Evolutionary conservation across 2,113 vertebrate genomes (phyloP).

Genomic region (Macroglossus sobrinus): DNA sequence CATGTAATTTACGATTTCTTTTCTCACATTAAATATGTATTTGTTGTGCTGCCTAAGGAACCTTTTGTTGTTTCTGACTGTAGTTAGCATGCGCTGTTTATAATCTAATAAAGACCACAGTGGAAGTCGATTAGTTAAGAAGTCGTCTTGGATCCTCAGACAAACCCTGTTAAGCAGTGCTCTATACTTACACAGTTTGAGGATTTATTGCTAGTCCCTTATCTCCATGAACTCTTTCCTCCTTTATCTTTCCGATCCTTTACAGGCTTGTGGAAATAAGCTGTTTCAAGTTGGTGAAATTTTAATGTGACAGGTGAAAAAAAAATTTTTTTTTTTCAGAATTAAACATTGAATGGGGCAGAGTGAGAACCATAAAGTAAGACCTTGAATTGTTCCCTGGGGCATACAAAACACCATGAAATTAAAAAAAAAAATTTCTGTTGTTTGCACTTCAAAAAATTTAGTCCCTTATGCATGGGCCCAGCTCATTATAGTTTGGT

Average conservation of each 20-base stretch:
- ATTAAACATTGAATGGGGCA: not conserved
- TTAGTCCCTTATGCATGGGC: not conserved
- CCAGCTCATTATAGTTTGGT: not conserved
- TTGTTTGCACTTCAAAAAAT: not conserved
- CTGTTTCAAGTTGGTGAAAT: slow-evolving; percentile 5
- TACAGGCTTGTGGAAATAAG: not conserved
- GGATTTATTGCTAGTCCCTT: not conserved
- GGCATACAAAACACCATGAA: not conserved
- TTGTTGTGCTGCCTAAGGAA: not conserved
- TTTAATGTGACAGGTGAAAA: slow-evolving; percentile 30
- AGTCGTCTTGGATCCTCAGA: not conserved
- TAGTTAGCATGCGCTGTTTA: not conserved
- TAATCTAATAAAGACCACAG: slow-evolving; percentile 4
- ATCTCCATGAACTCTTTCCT: not conserved
- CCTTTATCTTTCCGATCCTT: slow-evolving; percentile 31
- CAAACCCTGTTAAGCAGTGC: not conserved
- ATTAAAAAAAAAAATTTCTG: too few relatives aligned
- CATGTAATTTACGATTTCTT: not conserved
- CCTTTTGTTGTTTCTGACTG: not conserved
- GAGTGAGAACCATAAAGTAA: not conserved
- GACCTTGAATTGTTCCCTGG: not conserved
- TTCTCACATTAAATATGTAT: not conserved
- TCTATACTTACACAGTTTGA: not conserved
- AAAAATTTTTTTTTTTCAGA: not conserved
- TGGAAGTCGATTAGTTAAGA: not conserved